A percentile compares a stretch with the other conserved stretches of the same genome.
Evolutionary conservation across 1,140 invertebrate species (phyloP).

Genomic region (Temnothorax nylanderi): DNA sequence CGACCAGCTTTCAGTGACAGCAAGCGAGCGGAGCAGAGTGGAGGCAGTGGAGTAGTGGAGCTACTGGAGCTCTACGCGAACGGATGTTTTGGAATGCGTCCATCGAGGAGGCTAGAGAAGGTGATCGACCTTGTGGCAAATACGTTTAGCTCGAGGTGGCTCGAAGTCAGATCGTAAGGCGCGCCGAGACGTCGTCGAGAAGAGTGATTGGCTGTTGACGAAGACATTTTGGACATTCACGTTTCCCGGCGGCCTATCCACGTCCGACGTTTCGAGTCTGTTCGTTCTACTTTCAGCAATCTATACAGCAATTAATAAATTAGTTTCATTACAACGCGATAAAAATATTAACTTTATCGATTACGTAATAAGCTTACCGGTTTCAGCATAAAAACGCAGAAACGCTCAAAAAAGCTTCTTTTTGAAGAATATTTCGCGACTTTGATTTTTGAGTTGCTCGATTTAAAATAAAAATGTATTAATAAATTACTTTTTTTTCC

Average conservation of each 20-base stretch:
- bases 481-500: not conserved
- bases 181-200: not conserved
- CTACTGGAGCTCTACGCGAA: constrained; percentile 20
- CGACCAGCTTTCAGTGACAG: too few relatives aligned
- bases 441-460: too few relatives aligned
- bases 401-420: not conserved
- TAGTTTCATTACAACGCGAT: not conserved
- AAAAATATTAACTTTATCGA: not conserved
- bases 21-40: too few relatives aligned
- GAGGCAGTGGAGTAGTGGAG: not conserved
- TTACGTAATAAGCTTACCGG: not conserved
- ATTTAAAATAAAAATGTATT: too few relatives aligned
- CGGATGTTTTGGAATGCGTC: constrained; percentile 52
- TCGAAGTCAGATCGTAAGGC: not conserved
- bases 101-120: constrained; percentile 48
- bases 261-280: not conserved
- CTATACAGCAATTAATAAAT: not conserved
- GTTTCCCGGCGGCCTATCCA: not conserved
- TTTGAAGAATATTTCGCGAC: too few relatives aligned
- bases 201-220: not conserved
- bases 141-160: not conserved
- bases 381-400: not conserved
- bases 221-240: not conserved
- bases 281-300: not conserved
- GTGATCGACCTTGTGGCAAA: constrained; percentile 53